Evolutionary conservation across 2,113 vertebrate genomes (phyloP).

Genomic region (Salvelinus fontinalis): DNA sequence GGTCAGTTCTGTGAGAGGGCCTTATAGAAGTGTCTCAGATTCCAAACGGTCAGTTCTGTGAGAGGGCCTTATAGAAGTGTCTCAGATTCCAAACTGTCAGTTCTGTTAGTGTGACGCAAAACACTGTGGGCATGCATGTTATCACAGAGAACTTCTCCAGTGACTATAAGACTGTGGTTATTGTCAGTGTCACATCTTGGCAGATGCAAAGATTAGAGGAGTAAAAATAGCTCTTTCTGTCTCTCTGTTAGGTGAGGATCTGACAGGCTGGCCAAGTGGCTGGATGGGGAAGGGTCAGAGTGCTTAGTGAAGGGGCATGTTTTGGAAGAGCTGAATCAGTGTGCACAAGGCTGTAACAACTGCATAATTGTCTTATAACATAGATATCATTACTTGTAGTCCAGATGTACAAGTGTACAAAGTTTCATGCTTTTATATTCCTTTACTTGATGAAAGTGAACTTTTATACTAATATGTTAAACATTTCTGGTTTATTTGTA

Average conservation of each 20-base stretch:
- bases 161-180: background rate
- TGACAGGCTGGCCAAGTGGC: background rate
- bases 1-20: background rate
- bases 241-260: background rate
- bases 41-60: no score
- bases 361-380: no score
- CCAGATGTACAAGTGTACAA: no score
- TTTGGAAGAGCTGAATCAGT: background rate
- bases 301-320: background rate
- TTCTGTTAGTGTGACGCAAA: background rate
- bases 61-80: no score
- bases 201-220: slow-evolving; percentile 4
- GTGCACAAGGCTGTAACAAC: background rate
- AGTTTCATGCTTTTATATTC: no score
- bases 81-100: background rate
- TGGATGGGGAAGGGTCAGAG: background rate
- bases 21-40: no score
- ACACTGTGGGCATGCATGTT: background rate
- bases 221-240: slow-evolving; percentile 17
- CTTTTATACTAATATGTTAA: no score
- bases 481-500: no score
- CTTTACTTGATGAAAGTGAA: no score
- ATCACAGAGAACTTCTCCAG: background rate
- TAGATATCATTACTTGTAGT: no score
- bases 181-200: slow-evolving; percentile 17